Evolutionary conservation across 1,140 invertebrate species (phyloP).

Genomic region (Heliconius hewitsoni): DNA sequence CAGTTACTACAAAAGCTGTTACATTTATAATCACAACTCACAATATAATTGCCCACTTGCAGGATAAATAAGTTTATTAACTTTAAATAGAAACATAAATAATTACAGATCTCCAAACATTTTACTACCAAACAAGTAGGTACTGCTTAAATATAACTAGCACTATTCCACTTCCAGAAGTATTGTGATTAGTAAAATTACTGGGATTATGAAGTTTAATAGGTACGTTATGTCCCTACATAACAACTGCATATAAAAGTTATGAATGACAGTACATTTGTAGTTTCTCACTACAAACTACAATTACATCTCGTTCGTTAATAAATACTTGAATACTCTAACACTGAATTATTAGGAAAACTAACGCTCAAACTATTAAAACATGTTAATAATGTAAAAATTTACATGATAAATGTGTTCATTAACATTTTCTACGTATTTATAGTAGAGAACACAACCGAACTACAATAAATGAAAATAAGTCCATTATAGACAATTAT

Average conservation of each 20-base stretch:
- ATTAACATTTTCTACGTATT: not conserved
- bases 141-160: not conserved
- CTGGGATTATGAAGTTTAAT: not conserved
- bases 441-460: not conserved
- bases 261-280: not conserved
- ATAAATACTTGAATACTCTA: not conserved
- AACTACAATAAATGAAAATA: not conserved
- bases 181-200: not conserved
- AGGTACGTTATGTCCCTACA: not conserved
- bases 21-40: too few relatives aligned
- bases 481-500: constrained; percentile 1
- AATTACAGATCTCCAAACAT: not conserved
- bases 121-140: not conserved
- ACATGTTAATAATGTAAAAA: not conserved
- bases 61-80: too few relatives aligned
- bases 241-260: not conserved
- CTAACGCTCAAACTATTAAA: not conserved
- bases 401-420: not conserved
- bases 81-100: too few relatives aligned
- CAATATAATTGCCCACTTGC: too few relatives aligned
- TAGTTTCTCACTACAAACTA: not conserved
- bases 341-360: not conserved
- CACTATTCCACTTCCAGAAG: not conserved
- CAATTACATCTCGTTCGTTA: not conserved
- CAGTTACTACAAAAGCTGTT: not conserved